phyloP scores from a whole-genome alignment of 1,140 invertebrate genomes.

The Orchesella cincta region DNA sequence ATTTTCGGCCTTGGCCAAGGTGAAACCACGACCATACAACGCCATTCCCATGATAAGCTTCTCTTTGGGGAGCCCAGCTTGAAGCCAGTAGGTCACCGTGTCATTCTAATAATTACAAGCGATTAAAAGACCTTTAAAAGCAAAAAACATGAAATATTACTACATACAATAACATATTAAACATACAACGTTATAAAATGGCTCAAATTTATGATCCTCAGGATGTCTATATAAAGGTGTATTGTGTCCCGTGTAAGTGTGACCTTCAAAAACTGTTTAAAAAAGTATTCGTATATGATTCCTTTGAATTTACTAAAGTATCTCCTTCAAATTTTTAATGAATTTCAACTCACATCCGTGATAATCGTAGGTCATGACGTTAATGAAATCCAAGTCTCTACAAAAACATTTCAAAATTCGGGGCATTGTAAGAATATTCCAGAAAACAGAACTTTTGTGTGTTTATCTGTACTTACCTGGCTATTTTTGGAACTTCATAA shows the following conservation, averaged over 20 bases:
- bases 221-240: conserved; percentile 60
- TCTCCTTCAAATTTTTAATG: not conserved
- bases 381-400: conserved; percentile 47
- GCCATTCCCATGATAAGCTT: conserved; percentile 62
- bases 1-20: conserved; percentile 54
- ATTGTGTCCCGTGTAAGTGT: conserved; percentile 55
- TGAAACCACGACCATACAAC: conserved; percentile 60
- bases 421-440: not conserved
- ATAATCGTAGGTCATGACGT: conserved; percentile 40
- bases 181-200: conserved; percentile 9
- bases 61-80: conserved; percentile 57
- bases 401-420: conserved; percentile 43
- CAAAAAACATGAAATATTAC: not conserved
- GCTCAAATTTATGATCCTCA: conserved; percentile 48
- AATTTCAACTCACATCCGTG: not conserved
- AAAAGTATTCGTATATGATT: not conserved
- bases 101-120: conserved; percentile 45
- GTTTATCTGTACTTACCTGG: conserved; percentile 34
- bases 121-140: too few relatives aligned
- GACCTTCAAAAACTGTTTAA: conserved; percentile 48
- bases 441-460: not conserved
- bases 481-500: conserved; percentile 48
- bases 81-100: conserved; percentile 57
- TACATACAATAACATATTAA: not conserved
- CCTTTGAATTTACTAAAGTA: not conserved